Percentiles rank a stretch among this genome's conserved stretches.
phyloP scores from a whole-genome alignment of 53 echinoderm and acorn worm genomes.

The Zoroaster sp. region DNA sequence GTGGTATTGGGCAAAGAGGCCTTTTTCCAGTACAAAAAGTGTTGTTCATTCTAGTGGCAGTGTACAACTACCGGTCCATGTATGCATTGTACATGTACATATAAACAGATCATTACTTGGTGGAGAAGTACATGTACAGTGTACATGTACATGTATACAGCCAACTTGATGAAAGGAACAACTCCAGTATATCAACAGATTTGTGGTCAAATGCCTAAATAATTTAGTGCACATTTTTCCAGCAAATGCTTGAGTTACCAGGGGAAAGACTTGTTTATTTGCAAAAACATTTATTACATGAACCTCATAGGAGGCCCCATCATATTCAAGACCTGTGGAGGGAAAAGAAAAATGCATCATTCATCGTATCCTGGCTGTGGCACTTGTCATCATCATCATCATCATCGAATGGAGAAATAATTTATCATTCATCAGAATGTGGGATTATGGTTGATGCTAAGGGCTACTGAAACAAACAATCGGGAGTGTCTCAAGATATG shows the following conservation, averaged over 20 bases:
- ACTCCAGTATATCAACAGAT: background rate
- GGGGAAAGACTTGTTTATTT: background rate
- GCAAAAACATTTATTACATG: background rate
- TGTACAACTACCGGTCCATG: too few species aligned
- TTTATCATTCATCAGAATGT: background rate
- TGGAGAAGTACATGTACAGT: background rate
- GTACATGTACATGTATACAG: too few species aligned
- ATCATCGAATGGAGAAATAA: background rate
- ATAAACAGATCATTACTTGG: background rate
- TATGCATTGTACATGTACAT: too few species aligned
- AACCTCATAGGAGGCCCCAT: background rate
- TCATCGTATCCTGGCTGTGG: background rate
- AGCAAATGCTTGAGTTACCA: background rate
- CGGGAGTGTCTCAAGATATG: background rate
- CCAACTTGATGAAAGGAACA: background rate
- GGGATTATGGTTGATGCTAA: background rate
- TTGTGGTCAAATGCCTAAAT: too few species aligned
- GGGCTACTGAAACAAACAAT: background rate
- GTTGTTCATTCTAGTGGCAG: too few species aligned
- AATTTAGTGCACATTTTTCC: background rate
- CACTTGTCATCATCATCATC: too few species aligned
- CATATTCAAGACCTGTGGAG: background rate
- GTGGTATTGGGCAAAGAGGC: too few species aligned
- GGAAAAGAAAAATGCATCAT: constrained; percentile 12
- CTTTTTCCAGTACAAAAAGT: too few species aligned